Evolutionary conservation across 2,797 vertebrate species (phyloP).

Genomic region (Dicrostonyx torquatus): DNA sequence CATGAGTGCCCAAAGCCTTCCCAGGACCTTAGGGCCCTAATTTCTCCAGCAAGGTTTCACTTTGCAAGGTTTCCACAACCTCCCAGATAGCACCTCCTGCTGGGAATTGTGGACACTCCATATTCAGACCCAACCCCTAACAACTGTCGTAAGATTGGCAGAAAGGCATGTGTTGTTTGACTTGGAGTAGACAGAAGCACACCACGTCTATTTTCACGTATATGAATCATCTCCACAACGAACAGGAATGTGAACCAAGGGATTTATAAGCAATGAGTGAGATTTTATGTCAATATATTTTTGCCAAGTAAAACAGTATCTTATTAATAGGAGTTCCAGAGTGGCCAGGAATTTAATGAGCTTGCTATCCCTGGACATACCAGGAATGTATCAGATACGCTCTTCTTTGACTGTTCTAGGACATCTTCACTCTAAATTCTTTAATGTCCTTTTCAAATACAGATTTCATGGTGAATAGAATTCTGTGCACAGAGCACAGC

Average conservation of each 20-base stretch:
- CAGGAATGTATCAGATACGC: background rate
- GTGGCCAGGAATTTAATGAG: background rate
- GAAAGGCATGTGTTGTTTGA: background rate
- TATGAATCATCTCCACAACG: conserved; percentile 3
- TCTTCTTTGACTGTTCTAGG: background rate
- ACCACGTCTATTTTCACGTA: conserved; percentile 20
- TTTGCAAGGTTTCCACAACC: background rate
- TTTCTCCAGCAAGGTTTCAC: background rate
- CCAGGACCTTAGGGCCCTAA: background rate
- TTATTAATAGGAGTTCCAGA: background rate
- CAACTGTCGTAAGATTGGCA: background rate
- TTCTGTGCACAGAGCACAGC: background rate
- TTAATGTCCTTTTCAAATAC: background rate
- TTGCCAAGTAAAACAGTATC: conserved; percentile 22
- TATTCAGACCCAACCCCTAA: background rate
- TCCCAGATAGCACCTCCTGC: background rate
- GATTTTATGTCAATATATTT: background rate
- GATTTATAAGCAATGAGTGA: background rate
- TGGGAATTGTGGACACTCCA: background rate
- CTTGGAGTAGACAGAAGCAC: background rate
- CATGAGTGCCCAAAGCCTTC: background rate
- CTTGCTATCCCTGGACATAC: background rate
- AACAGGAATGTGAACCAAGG: conserved; percentile 32
- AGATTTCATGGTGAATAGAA: background rate
- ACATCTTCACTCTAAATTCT: background rate